Evolutionary conservation across 1,140 invertebrate species (phyloP), one percentile per base, ranked within the genome.

Genomic region (Nephotettix cincticeps): DNA sequence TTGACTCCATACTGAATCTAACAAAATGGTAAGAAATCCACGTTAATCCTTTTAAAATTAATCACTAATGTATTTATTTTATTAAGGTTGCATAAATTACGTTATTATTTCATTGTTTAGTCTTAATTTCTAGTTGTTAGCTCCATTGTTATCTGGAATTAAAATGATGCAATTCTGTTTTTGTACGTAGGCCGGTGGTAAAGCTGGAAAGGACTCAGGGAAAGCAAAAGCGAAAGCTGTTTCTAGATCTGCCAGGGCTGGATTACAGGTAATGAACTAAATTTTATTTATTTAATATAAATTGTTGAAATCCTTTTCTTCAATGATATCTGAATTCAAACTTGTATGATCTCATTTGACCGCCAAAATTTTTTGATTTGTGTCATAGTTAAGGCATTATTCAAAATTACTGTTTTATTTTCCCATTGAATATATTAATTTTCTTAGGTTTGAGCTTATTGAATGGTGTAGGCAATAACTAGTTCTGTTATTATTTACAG

Each of bases 211-310:
- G 87, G 97, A 99, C 87, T 98, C 96, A 63, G 98, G 98, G 78
- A 99, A 99, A 88, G 93, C 96, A n/a, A 99, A 99, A 86, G 95
- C 96, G 61, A 99, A 99, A 87, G 97, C 97, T 75, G 95, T 99
- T 45, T 99, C 97, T 64, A 90, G 98, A 79, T 99, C 97, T 66
- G 96, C 97, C 69, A 88, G 97, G 79, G 98, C 98, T 78, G 98
- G 98, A 76, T 88, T 99, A 78, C 97, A 99, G 91, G 96, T 98
- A 88, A 88, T 68, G 1, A 17, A 68, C 19, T 40, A n/a, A 14
- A 23, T 56, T 9, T 21, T n/a, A 23, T 11, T 23, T 13, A 63
- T 6, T 63, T 28, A 9, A 63, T 29, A 9, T 28, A 28, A 28
- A 63, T 63, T 63, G 3, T 4, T 9, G 9, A 27, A 27, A 13